Conservation (phyloP, 2,888 invertebrate species). For the Halictus quadricinctus region DNA sequence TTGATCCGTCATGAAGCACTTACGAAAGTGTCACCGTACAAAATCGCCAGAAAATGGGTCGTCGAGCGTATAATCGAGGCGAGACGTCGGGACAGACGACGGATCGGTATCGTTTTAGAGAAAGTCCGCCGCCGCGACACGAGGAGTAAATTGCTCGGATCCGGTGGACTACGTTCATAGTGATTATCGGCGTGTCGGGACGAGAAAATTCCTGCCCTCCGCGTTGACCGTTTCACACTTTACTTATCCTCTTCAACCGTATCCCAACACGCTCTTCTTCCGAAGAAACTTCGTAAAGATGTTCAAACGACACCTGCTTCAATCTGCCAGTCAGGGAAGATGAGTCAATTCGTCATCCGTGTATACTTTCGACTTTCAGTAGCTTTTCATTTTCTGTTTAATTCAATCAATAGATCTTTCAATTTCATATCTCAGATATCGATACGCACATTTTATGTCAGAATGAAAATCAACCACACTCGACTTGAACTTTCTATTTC, state of each 20-base stretch:
- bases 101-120: conserved; percentile 61
- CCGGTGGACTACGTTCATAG: conserved; percentile 46
- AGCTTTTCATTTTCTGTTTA: not conserved
- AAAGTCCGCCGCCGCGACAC: conserved; percentile 63
- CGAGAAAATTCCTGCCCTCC: conserved; percentile 9
- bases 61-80: conserved; percentile 46
- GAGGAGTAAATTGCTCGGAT: conserved; percentile 68
- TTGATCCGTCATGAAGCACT: not conserved
- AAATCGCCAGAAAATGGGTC: conserved; percentile 59
- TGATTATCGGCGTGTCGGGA: conserved; percentile 45
- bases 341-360: not conserved
- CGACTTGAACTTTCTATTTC: not conserved
- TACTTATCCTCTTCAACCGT: not conserved
- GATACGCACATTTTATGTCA: not conserved
- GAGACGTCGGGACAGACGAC: conserved; percentile 30
- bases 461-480: not conserved
- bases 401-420: not conserved
- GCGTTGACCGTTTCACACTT: not conserved
- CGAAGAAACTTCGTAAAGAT: not conserved
- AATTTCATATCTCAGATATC: not conserved
- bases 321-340: not conserved
- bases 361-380: not conserved
- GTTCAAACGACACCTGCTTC: not conserved
- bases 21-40: conserved; percentile 20
- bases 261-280: not conserved